A percentile compares a stretch with the other conserved stretches of the same genome.
Evolutionary conservation across 1,140 invertebrate species (phyloP).

Genomic region (Trachelipus rathkii): DNA sequence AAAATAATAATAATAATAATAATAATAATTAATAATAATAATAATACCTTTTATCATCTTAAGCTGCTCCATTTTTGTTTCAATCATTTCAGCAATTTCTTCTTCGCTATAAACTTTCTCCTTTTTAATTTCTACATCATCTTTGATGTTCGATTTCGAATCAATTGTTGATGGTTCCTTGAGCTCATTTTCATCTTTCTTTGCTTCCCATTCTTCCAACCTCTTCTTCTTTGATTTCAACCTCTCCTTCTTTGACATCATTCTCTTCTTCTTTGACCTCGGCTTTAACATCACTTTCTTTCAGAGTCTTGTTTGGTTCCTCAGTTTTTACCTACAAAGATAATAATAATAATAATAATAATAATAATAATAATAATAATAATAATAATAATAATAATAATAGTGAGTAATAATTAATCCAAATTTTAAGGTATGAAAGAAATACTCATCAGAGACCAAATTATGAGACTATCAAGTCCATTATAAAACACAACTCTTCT

Average conservation of each 20-base stretch:
- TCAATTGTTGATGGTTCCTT: conserved; percentile 30
- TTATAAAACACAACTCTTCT: too few species aligned
- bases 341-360: too few species aligned
- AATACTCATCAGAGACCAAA: too few species aligned
- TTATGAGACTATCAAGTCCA: too few species aligned
- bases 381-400: too few species aligned
- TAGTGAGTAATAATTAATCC: too few species aligned
- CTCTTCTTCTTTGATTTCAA: conserved; percentile 31
- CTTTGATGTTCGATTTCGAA: background rate
- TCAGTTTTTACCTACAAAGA: too few species aligned
- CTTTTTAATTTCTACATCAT: background rate
- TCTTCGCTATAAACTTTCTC: conserved; percentile 48
- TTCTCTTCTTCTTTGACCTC: conserved; percentile 21
- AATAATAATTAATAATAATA: too few species aligned
- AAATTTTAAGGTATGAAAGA: too few species aligned
- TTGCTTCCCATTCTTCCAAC: conserved; percentile 27
- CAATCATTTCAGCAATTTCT: conserved; percentile 49
- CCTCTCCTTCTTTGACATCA: conserved; percentile 16
- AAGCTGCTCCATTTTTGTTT: conserved; percentile 36
- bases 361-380: too few species aligned
- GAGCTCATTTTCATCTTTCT: conserved; percentile 41
- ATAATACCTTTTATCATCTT: conserved; percentile 10
- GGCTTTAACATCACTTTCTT: conserved; percentile 19
- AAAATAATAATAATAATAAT: too few species aligned
- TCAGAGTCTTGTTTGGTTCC: too few species aligned